Base-by-base conservation (phyloP, 1,140 invertebrate genomes). In the Listronotus oregonensis region DNA sequence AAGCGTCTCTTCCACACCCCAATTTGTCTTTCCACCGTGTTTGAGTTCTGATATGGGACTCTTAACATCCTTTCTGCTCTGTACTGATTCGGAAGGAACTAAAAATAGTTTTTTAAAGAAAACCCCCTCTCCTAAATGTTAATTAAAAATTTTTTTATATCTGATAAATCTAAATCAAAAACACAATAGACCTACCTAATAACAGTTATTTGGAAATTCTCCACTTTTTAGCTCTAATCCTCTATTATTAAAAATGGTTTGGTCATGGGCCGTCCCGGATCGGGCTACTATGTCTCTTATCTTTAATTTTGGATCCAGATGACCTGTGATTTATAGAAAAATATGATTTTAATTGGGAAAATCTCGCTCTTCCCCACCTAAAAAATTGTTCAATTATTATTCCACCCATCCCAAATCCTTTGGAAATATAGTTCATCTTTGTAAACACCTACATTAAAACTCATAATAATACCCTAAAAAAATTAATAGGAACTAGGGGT, bases 301-400 rank as follows among this genome's bases (percentile, higher is more conserved):
- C 37, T 56, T 18, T 9, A 72, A 44, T 21, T 72, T 31, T 6
- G 66, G 18, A 71, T 73, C 66, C 67, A 71, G 11, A 77, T 56
- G 9, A 69, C 59, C 68, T 79, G 77, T 0, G 77, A 60, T 80
- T 79, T n/a, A 76, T 64, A 11, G 74, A 77, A 67, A 77, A 78
- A 56, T 68, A 77, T n/a, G 61, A 62, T 69, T 80, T 78, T 52
- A 60, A 52, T 80, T 80, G 14, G 46, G 64, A 71, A 80, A n/a
- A 58, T 47, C 69, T 79, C 76, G 32, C 66, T 70, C 18, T n/a
- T 31, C 44, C 6, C 50, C 50, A 15, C 21, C 21, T 27, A 27
- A 27, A 27, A 27, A 27, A 27, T 27, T 27, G 21, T 27, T 27
- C 21, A 27, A 27, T 27, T 27, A 27, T 27, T 27, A 27, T 27